phyloP scores from a whole-genome alignment of 2,888 invertebrate genomes.

The Xestobium rufovillosum region DNA sequence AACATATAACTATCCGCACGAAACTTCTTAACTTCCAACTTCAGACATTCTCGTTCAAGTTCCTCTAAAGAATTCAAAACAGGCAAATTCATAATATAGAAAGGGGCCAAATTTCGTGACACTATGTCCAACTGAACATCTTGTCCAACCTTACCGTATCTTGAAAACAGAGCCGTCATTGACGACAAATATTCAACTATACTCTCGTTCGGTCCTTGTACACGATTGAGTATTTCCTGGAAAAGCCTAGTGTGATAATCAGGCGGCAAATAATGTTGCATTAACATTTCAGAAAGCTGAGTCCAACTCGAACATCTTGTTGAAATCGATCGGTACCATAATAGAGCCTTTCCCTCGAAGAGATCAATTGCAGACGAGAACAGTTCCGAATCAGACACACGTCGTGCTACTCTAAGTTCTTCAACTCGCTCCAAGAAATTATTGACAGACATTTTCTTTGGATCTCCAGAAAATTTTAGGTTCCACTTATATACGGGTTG shows the following conservation, averaged over 20 bases:
- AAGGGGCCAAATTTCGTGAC: background rate
- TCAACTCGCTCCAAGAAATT: background rate
- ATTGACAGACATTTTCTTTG: slow-evolving; percentile 1
- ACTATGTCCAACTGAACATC: slow-evolving; percentile 1
- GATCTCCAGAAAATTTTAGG: slow-evolving; percentile 1
- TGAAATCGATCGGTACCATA: background rate
- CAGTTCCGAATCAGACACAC: background rate
- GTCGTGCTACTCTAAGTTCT: background rate
- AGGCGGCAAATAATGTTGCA: slow-evolving; percentile 2
- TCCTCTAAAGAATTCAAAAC: background rate
- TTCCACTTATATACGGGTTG: slow-evolving; percentile 1
- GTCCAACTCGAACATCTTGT: background rate
- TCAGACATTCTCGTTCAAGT: background rate
- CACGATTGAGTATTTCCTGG: background rate
- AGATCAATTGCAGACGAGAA: background rate
- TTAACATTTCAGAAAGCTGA: background rate
- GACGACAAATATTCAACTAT: background rate
- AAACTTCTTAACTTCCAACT: background rate
- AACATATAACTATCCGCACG: background rate
- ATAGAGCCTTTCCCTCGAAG: background rate
- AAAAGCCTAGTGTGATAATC: background rate
- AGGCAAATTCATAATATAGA: slow-evolving; percentile 3
- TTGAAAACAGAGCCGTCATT: background rate
- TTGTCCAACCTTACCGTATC: background rate
- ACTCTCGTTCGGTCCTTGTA: background rate